Percentiles rank a stretch among this genome's conserved stretches.
Evolutionary conservation across 2,888 invertebrate genomes (phyloP).

Genomic region (Rhingia rostrata): DNA sequence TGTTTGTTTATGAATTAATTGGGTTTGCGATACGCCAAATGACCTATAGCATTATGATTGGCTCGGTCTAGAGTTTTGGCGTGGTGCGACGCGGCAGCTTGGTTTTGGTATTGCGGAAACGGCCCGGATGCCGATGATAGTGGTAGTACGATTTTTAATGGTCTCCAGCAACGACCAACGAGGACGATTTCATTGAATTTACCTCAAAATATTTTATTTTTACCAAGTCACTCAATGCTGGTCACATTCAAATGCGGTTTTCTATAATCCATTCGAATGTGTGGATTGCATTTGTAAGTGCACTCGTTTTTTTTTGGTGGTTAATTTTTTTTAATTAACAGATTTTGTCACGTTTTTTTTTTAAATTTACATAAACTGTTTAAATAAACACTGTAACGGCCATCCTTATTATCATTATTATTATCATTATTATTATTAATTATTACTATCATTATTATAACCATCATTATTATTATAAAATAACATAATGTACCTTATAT

Average conservation of each 20-base stretch:
- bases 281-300: constrained; percentile 26
- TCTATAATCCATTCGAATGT: constrained; percentile 44
- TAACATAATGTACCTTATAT: too few relatives aligned
- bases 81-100: background rate
- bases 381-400: too few relatives aligned
- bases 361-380: constrained; percentile 38
- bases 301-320: background rate
- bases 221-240: constrained; percentile 61
- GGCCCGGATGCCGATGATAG: constrained; percentile 37
- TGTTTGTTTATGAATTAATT: constrained; percentile 74
- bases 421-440: too few relatives aligned
- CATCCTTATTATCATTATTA: too few relatives aligned
- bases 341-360: constrained; percentile 27
- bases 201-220: constrained; percentile 40
- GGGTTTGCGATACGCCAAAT: constrained; percentile 65
- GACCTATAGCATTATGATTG: constrained; percentile 67
- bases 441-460: too few relatives aligned
- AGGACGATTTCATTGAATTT: constrained; percentile 39
- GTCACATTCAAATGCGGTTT: constrained; percentile 61
- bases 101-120: constrained; percentile 24
- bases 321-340: constrained; percentile 47
- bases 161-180: constrained; percentile 7
- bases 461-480: too few relatives aligned
- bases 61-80: constrained; percentile 18
- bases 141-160: constrained; percentile 29